Conservation (phyloP, 2,113 vertebrate species). For the Corythoichthys intestinalis region DNA sequence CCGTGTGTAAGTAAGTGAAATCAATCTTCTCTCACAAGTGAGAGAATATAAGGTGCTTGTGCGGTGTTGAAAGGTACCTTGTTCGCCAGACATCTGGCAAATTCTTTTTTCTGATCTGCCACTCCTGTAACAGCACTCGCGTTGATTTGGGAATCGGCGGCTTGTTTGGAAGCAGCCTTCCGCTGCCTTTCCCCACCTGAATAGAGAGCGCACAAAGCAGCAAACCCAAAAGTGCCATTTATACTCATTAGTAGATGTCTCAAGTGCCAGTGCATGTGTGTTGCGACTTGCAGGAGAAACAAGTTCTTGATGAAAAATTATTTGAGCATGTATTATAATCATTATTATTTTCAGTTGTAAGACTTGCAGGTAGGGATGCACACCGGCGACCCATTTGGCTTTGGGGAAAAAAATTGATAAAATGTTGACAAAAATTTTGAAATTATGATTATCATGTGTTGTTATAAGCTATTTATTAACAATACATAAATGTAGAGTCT, state of each 20-base stretch:
- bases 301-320: not conserved
- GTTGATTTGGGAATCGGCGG: constrained; percentile 58
- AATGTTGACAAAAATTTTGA: too few species aligned
- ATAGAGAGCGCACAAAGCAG: constrained; percentile 16
- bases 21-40: not conserved
- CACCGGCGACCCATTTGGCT: too few species aligned
- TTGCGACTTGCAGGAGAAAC: constrained; percentile 6
- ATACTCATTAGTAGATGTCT: constrained; percentile 25
- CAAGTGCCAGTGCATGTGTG: constrained; percentile 9
- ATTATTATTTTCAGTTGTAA: not conserved
- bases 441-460: too few species aligned
- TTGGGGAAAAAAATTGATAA: too few species aligned
- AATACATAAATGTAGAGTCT: too few species aligned
- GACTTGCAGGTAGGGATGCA: too few species aligned
- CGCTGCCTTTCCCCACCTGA: constrained; percentile 76
- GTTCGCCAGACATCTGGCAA: constrained; percentile 81
- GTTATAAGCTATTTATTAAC: too few species aligned
- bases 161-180: constrained; percentile 76
- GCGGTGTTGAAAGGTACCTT: constrained; percentile 74
- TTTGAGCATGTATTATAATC: not conserved
- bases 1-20: too few species aligned
- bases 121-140: constrained; percentile 59
- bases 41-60: constrained; percentile 9
- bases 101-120: constrained; percentile 75
- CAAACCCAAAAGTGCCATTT: constrained; percentile 43